Conservation (phyloP, 2,797 vertebrate species). For the Xenentodon cancila region DNA sequence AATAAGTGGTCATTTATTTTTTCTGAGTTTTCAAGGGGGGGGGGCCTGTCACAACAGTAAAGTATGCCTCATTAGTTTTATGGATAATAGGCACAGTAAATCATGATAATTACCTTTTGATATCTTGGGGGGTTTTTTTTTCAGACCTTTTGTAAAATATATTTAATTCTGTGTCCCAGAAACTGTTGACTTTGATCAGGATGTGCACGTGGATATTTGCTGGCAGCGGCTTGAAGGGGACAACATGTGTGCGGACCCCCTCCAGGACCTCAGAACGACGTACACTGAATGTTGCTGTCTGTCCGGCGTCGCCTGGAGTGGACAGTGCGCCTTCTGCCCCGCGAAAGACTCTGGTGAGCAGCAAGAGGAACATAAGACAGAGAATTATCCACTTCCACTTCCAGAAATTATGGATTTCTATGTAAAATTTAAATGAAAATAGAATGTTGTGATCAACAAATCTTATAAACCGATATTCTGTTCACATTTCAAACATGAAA, state of each 20-base stretch:
- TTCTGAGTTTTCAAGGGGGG: background rate
- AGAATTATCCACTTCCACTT: no score
- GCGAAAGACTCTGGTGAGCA: slow-evolving; percentile 74
- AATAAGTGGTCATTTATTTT: background rate
- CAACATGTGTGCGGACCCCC: slow-evolving; percentile 72
- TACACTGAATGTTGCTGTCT: slow-evolving; percentile 86
- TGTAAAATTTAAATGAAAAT: no score
- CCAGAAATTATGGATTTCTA: no score
- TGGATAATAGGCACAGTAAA: no score
- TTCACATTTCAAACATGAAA: no score
- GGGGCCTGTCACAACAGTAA: no score
- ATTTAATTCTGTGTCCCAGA: slow-evolving; percentile 47
- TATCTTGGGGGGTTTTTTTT: no score
- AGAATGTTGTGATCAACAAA: no score
- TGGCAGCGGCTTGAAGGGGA: slow-evolving; percentile 77
- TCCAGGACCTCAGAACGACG: slow-evolving; percentile 73
- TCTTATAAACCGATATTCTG: no score
- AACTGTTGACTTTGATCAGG: slow-evolving; percentile 43
- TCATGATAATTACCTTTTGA: no score
- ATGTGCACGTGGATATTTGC: slow-evolving; percentile 81
- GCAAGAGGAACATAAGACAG: background rate
- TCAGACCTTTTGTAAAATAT: no score
- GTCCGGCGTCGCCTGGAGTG: slow-evolving; percentile 82
- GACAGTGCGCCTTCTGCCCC: slow-evolving; percentile 84
- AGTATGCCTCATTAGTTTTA: no score